These are phyloP conservation scores for Macaria notata DNA, from an alignment of 2,888 invertebrate species.

Conservation along the genomic window DNA sequence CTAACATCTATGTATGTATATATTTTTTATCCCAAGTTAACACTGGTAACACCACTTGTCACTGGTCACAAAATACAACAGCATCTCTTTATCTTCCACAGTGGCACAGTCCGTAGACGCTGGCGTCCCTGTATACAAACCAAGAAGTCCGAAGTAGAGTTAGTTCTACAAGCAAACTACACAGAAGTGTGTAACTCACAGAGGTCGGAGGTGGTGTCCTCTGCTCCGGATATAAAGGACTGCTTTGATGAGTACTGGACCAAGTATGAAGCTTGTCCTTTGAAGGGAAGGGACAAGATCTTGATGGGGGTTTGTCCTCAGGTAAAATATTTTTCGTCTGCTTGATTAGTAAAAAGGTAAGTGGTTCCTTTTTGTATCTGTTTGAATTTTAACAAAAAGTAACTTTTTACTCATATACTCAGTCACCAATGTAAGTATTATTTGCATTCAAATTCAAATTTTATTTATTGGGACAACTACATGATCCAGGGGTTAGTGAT, in stretches of 20 bases:
- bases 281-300: constrained; percentile 90
- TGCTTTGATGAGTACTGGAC: constrained; percentile 89
- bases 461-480: too few relatives aligned
- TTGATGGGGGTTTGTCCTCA: constrained; percentile 92
- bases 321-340: constrained; percentile 45
- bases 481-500: too few relatives aligned
- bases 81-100: constrained; percentile 48
- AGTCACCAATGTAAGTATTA: too few relatives aligned
- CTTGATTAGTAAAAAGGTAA: not conserved
- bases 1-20: too few relatives aligned
- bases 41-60: too few relatives aligned
- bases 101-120: constrained; percentile 88
- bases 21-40: too few relatives aligned
- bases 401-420: too few relatives aligned
- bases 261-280: constrained; percentile 82
- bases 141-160: constrained; percentile 85
- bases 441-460: too few relatives aligned
- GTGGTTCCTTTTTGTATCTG: not conserved
- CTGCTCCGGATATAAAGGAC: constrained; percentile 85
- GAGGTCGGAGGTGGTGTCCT: constrained; percentile 67
- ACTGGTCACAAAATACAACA: too few relatives aligned
- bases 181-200: constrained; percentile 84
- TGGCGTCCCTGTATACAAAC: constrained; percentile 85
- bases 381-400: too few relatives aligned
- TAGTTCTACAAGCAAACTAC: constrained; percentile 87